Percentiles rank a stretch among this genome's conserved stretches.
These are phyloP conservation scores for Cremastobaeus sp. DNA, from an alignment of 2,888 invertebrate species.

Conservation along the genomic window DNA sequence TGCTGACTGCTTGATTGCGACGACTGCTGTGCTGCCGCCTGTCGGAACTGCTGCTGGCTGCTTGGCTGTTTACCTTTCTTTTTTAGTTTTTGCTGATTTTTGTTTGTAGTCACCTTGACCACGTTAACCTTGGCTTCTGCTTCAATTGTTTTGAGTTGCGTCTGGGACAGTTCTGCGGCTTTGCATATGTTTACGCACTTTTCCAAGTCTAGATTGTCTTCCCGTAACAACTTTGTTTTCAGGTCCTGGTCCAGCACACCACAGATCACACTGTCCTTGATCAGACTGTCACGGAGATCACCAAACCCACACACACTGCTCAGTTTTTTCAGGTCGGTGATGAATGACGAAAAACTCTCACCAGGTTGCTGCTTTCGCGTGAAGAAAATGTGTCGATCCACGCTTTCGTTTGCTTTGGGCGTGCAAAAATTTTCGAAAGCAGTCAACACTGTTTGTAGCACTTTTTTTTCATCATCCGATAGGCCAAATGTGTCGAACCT, in stretches of 20 bases:
- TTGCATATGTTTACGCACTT: slow-evolving; percentile 43
- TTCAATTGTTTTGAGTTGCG: slow-evolving; percentile 9
- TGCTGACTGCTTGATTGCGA: background rate
- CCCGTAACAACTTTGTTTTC: slow-evolving; percentile 40
- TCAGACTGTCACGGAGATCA: slow-evolving; percentile 49
- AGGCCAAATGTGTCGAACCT: slow-evolving; percentile 59
- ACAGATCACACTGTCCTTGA: slow-evolving; percentile 47
- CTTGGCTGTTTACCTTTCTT: background rate
- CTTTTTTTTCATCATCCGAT: slow-evolving; percentile 51
- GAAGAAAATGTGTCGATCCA: slow-evolving; percentile 62
- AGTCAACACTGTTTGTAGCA: slow-evolving; percentile 34
- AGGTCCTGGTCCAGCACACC: slow-evolving; percentile 37
- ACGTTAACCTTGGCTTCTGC: slow-evolving; percentile 8
- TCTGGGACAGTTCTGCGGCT: slow-evolving; percentile 42
- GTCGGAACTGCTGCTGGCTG: background rate
- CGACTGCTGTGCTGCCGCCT: background rate
- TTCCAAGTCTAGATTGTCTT: slow-evolving; percentile 37
- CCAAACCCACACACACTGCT: slow-evolving; percentile 57
- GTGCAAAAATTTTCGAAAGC: slow-evolving; percentile 60
- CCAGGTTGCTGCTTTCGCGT: slow-evolving; percentile 45
- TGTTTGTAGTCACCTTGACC: background rate
- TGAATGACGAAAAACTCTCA: slow-evolving; percentile 53
- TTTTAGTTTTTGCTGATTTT: background rate
- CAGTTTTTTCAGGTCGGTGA: slow-evolving; percentile 53
- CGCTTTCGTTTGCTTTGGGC: slow-evolving; percentile 57